Evolutionary conservation across 2,797 vertebrate genomes (phyloP).

Genomic region (Protosalanx chinensis): DNA sequence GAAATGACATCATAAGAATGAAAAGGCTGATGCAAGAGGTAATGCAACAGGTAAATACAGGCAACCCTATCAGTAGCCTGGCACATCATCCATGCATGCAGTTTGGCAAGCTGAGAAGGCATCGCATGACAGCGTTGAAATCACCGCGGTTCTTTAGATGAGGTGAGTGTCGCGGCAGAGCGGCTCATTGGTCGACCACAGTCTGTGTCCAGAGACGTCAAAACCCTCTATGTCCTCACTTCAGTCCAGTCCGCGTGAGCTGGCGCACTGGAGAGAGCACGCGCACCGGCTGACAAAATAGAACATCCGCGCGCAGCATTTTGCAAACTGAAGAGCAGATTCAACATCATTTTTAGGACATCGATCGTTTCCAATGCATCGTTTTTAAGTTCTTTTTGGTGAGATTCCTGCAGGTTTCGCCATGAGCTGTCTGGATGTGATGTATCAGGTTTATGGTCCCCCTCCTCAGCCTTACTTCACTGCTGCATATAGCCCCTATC

Average conservation of each 20-base stretch:
- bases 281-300: conserved; percentile 9
- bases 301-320: background rate
- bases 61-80: background rate
- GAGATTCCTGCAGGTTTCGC: conserved; percentile 69
- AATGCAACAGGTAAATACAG: background rate
- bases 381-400: conserved; percentile 57
- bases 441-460: conserved; percentile 95
- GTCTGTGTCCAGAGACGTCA: conserved; percentile 39
- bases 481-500: conserved; percentile 87
- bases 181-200: conserved; percentile 37
- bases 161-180: background rate
- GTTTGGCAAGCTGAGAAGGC: background rate
- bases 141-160: conserved; percentile 8
- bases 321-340: background rate
- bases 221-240: conserved; percentile 40
- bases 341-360: conserved; percentile 5
- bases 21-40: background rate
- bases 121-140: conserved; percentile 9
- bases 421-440: conserved; percentile 99
- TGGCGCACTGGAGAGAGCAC: conserved; percentile 22
- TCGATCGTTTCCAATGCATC: conserved; percentile 64
- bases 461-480: conserved; percentile 90
- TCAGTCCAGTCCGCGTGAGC: conserved; percentile 13
- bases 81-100: background rate
- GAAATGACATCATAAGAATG: too few species aligned